Conservation (phyloP, 2,888 invertebrate genomes). For the Dryococelus australis region DNA sequence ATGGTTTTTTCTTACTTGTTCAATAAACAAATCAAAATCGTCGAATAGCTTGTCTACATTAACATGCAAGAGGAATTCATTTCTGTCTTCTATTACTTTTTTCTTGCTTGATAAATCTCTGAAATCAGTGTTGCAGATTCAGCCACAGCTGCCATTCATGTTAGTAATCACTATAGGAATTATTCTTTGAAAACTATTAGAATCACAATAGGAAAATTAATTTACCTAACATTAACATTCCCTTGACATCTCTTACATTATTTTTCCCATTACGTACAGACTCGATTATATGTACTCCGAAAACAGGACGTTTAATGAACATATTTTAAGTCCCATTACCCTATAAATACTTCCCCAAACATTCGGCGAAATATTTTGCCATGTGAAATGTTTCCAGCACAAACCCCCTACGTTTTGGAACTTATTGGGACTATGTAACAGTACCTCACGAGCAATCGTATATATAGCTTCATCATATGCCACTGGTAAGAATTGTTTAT, state of each 20-base stretch:
- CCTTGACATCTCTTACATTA: conserved; percentile 16
- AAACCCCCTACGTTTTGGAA: neutral
- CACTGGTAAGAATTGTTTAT: neutral
- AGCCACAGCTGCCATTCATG: conserved; percentile 12
- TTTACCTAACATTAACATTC: conserved; percentile 19
- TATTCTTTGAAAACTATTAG: neutral
- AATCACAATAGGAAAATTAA: neutral
- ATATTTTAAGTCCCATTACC: neutral
- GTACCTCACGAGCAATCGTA: neutral
- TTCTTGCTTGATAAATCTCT: neutral
- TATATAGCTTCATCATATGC: neutral
- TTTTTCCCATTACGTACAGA: neutral
- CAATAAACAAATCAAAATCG: neutral
- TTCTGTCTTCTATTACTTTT: neutral
- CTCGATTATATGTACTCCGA: neutral
- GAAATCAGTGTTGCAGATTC: neutral
- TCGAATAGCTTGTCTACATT: conserved; percentile 6
- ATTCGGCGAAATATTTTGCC: neutral
- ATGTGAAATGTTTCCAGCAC: neutral
- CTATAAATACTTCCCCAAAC: conserved; percentile 13
- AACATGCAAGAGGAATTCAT: neutral
- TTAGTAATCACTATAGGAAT: neutral
- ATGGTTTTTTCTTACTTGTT: neutral
- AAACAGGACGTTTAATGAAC: neutral
- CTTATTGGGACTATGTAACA: neutral